Evolutionary conservation across 2,888 invertebrate genomes (phyloP), one percentile per base, ranked within the genome.

Genomic region (Thera britannica): DNA sequence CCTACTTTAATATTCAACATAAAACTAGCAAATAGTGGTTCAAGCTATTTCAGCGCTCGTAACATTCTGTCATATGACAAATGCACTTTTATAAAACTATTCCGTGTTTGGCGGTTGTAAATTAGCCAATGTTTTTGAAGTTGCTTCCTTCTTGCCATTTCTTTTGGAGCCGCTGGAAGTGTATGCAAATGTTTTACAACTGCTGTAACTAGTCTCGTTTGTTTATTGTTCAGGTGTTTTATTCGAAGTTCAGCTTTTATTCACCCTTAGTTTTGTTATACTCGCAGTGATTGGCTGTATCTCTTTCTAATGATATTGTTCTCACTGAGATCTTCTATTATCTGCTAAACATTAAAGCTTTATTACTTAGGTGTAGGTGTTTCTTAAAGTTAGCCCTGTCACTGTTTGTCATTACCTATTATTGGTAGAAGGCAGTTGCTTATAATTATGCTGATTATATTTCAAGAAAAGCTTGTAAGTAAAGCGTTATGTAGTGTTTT

Each of bases 31-130:
- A 80, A 72, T 77, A 65, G 75, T 75, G 66, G 69, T 71, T 68
- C 61, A 62, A 75, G 72, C 74, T 66, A 74, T 79, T 81, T 78
- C 74, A 77, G 71, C 67, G 70, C 73, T 74, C 75, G 69, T 75
- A 76, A 78, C 79, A 77, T 83, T 81, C 78, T 81, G 80, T 80
- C 81, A 84, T 83, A 80, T 83, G 84, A 85, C 84, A 86, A 84
- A 81, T 83, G 80, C 82, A 80, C 79, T 79, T 77, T 80, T 75
- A 77, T 79, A 82, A 83, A 83, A 81, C 76, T 79, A 77, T 83
- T 75, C 79, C 83, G 83, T 84, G 85, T 80, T 83, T 76, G 75
- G 82, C 73, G 75, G 77, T 80, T 80, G 85, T 85, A 85, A 84
- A 84, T 86, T 86, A 83, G 77, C 58, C 41, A 41, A 67, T 69